These are phyloP conservation scores for Prietella phreatophila DNA, from an alignment of 2,113 vertebrate genomes.

Conservation along the genomic window DNA sequence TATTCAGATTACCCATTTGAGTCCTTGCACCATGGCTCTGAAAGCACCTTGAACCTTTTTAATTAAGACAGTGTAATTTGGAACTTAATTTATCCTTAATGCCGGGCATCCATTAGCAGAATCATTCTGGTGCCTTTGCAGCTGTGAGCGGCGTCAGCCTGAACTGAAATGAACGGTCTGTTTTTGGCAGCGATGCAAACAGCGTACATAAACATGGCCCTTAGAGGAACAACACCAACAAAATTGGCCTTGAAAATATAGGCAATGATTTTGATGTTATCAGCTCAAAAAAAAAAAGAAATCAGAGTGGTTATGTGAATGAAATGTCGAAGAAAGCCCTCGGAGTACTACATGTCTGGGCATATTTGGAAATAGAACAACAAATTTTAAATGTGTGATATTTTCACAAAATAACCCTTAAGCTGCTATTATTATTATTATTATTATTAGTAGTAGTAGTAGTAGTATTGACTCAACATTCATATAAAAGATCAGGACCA, in stretches of 20 bases:
- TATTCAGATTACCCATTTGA: constrained; percentile 61
- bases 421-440: too few relatives aligned
- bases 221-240: constrained; percentile 1
- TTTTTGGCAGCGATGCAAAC: constrained; percentile 55
- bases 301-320: neutral
- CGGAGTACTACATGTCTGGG: neutral
- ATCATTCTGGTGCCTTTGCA: constrained; percentile 24
- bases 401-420: too few relatives aligned
- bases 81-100: constrained; percentile 67
- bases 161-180: constrained; percentile 24
- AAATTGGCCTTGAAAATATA: constrained; percentile 7
- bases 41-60: constrained; percentile 69
- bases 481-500: too few relatives aligned
- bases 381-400: too few relatives aligned
- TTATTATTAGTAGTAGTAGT: too few relatives aligned
- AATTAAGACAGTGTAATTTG: constrained; percentile 73
- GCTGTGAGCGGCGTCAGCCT: neutral
- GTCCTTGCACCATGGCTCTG: constrained; percentile 58
- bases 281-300: neutral
- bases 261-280: constrained; percentile 1
- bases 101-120: constrained; percentile 56
- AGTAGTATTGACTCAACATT: too few relatives aligned
- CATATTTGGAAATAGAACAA: neutral
- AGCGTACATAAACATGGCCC: constrained; percentile 56
- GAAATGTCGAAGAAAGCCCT: neutral